Conservation (phyloP, 2,888 invertebrate species). For the Phaonia tiefii region DNA sequence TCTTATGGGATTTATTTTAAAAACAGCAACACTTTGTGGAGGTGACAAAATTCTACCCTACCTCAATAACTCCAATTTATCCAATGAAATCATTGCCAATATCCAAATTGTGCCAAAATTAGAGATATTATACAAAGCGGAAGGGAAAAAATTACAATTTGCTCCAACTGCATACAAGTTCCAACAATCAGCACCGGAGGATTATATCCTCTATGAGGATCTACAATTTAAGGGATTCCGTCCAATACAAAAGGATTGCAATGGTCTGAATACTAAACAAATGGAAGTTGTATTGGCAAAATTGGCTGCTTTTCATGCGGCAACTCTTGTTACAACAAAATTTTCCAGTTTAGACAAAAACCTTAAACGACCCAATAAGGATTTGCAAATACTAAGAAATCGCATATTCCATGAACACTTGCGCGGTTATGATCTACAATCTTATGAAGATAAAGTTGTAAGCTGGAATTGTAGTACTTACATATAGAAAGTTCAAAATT, state of each 20-base stretch:
- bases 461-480: not conserved
- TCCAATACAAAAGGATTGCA: not conserved
- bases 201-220: constrained; percentile 72
- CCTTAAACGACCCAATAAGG: not conserved
- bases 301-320: constrained; percentile 76
- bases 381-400: not conserved
- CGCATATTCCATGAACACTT: constrained; percentile 41
- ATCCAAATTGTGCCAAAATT: constrained; percentile 71
- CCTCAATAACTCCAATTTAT: not conserved
- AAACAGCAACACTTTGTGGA: constrained; percentile 9
- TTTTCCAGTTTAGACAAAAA: not conserved
- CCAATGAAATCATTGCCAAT: not conserved
- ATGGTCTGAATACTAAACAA: constrained; percentile 72
- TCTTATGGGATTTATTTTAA: constrained; percentile 22
- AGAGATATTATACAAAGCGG: constrained; percentile 71
- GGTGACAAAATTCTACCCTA: constrained; percentile 9
- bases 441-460: constrained; percentile 43
- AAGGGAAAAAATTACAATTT: constrained; percentile 68
- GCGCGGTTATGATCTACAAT: constrained; percentile 15
- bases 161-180: constrained; percentile 70
- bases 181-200: not conserved
- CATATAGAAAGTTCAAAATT: too few species aligned
- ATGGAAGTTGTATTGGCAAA: constrained; percentile 71
- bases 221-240: constrained; percentile 69
- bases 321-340: not conserved